Evolutionary conservation across 1,140 invertebrate species (phyloP).

Genomic region (Contarinia nasturtii): DNA sequence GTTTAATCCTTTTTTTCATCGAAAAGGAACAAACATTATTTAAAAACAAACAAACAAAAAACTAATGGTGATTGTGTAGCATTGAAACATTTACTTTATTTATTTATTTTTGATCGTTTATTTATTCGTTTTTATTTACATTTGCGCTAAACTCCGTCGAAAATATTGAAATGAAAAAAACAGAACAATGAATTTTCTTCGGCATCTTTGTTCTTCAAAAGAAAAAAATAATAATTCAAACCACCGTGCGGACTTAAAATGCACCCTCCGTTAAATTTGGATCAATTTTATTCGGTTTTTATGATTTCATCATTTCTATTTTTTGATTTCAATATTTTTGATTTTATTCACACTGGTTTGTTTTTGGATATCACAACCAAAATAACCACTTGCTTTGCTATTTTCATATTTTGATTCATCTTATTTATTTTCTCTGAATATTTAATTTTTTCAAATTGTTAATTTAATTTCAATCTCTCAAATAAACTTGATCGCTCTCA

Average conservation of each 20-base stretch:
- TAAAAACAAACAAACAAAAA: neutral
- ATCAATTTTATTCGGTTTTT: neutral
- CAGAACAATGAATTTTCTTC: conserved; percentile 1
- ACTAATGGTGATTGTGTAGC: conserved; percentile 3
- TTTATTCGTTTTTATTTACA: neutral
- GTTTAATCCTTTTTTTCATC: neutral
- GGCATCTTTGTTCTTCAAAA: neutral
- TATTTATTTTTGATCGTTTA: neutral
- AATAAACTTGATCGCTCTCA: too few relatives aligned
- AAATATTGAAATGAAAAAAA: conserved; percentile 1
- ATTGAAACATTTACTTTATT: conserved; percentile 1
- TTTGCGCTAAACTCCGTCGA: conserved; percentile 1
- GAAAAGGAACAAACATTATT: neutral
- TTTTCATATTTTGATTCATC: too few relatives aligned
- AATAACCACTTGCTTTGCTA: too few relatives aligned
- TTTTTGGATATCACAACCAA: neutral
- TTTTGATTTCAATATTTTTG: neutral
- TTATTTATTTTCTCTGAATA: too few relatives aligned
- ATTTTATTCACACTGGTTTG: neutral
- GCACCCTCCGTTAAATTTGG: too few relatives aligned
- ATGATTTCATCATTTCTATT: neutral
- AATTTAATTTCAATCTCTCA: too few relatives aligned
- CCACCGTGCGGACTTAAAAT: too few relatives aligned
- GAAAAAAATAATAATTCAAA: neutral
- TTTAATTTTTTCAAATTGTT: too few relatives aligned